phyloP scores from a whole-genome alignment of 2,888 invertebrate genomes.

The Ligdia adustata region DNA sequence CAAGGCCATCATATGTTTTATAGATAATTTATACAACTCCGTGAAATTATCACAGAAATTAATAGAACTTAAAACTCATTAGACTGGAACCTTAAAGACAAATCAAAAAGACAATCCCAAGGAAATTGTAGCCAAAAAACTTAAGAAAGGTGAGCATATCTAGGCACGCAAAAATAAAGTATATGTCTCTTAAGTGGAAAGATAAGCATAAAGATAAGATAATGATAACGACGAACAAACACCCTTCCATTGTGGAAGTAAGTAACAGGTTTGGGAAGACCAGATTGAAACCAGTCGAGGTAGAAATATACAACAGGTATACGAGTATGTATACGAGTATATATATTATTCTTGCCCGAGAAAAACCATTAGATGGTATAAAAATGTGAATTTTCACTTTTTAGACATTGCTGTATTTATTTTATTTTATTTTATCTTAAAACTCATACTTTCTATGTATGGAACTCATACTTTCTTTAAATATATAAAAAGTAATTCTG shows the following conservation, averaged over 20 bases:
- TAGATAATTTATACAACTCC: constrained; percentile 20
- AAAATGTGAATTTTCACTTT: constrained; percentile 19
- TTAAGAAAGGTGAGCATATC: constrained; percentile 43
- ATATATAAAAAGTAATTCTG: constrained; percentile 5
- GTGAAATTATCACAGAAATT: constrained; percentile 15
- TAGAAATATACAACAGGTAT: constrained; percentile 18
- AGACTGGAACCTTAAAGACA: constrained; percentile 7
- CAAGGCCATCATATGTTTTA: constrained; percentile 9
- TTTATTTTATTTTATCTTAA: too few relatives aligned
- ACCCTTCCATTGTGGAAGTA: constrained; percentile 30
- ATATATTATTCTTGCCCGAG: constrained; percentile 25
- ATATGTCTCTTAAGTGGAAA: constrained; percentile 44
- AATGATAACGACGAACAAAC: constrained; percentile 42
- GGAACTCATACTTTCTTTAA: constrained; percentile 11
- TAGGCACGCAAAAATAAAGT: constrained; percentile 43
- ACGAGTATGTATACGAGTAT: too few relatives aligned
- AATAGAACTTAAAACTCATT: constrained; percentile 15
- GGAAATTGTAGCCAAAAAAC: constrained; percentile 29
- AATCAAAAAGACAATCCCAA: constrained; percentile 37
- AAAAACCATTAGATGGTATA: constrained; percentile 24
- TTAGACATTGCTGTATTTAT: constrained; percentile 11
- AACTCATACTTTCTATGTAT: constrained; percentile 15
- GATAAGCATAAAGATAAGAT: constrained; percentile 43
- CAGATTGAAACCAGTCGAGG: constrained; percentile 15
- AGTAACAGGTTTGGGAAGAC: constrained; percentile 11